Base-by-base conservation (phyloP, 2,797 vertebrate species). In the Yasuhikotakia modesta region DNA sequence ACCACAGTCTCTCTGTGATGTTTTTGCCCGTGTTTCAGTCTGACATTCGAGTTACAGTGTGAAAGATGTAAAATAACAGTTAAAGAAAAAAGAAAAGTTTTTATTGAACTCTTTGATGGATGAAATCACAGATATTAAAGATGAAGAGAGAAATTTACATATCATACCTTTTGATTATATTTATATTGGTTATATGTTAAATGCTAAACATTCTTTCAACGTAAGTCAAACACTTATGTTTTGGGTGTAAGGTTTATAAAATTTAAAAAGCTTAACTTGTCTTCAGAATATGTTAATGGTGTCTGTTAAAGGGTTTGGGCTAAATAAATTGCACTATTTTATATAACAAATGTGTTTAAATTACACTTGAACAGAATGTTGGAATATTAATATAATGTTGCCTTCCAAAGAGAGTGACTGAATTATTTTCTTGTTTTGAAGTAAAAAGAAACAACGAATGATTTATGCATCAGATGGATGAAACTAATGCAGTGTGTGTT, bases 11-110 rank as follows among this genome's bases (percentile, higher is more conserved):
- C 17, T 65, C 30, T 48, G 5, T 35, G 69, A 61, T 75, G 61
- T 76, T 79, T 70, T 70, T 58, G 71, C 52, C 69, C 35, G 64
- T 35, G 69, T 48, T 69, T 73, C 66, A 67, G 53, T 30, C 48
- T 35, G 39, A 3, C 57, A 30, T 73, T 50, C 43, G 61, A 81
- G 70, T 39, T 78, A 70, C 35, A 74, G 68, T 52, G 50, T 70
- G 21, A 73, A 52, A 39, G 55, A 78, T 43, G 48, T 79, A 45
- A 73, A 66, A 61, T 46, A 68, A 50, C 58, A 55, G 39, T 61
- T 57, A 45, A 30, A 53, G n/a, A 64, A 13, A 65, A 24, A 66
- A 57, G 5, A 58, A 27, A 46, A 70, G 5, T 13, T 5, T 27
- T 24, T 27, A 27, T 27, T 22, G 24, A 58, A 58, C 22, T 5